phyloP scores from a whole-genome alignment of 2,113 vertebrate species.

The Rhineura floridana region DNA sequence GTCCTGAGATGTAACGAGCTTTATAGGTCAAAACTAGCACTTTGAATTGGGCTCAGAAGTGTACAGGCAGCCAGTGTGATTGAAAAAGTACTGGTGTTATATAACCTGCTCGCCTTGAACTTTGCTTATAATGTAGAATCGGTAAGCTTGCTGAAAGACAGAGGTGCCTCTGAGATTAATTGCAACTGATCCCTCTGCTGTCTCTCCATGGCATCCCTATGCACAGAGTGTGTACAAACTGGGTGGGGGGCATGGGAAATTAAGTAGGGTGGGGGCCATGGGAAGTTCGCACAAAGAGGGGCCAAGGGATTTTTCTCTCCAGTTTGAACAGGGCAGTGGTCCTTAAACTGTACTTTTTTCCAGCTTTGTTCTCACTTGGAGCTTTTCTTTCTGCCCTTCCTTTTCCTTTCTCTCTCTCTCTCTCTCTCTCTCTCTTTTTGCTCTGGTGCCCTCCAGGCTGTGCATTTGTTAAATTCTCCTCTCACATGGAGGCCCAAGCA shows the following conservation, averaged over 20 bases:
- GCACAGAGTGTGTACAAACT: background rate
- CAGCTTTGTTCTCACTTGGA: conserved; percentile 52
- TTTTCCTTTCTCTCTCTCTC: background rate
- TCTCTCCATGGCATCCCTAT: no score
- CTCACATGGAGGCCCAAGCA: conserved; percentile 96
- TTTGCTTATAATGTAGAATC: background rate
- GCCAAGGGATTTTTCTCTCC: background rate
- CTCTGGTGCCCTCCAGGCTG: conserved; percentile 82
- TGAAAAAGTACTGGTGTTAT: no score
- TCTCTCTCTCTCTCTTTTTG: conserved; percentile 32
- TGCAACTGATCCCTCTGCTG: no score
- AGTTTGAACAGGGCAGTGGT: background rate
- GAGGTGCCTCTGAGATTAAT: background rate
- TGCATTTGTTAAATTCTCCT: conserved; percentile 98
- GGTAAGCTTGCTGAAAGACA: background rate
- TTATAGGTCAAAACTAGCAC: no score
- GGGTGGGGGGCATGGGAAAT: background rate
- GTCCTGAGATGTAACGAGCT: no score
- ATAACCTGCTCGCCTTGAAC: no score
- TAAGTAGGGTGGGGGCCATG: no score
- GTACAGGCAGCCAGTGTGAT: no score
- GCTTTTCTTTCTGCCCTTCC: background rate
- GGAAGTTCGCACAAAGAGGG: background rate
- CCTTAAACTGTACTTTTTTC: background rate
- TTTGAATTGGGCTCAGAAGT: no score